Base-by-base conservation (phyloP, 2,888 invertebrate genomes). In the Drosophila lutescens region DNA sequence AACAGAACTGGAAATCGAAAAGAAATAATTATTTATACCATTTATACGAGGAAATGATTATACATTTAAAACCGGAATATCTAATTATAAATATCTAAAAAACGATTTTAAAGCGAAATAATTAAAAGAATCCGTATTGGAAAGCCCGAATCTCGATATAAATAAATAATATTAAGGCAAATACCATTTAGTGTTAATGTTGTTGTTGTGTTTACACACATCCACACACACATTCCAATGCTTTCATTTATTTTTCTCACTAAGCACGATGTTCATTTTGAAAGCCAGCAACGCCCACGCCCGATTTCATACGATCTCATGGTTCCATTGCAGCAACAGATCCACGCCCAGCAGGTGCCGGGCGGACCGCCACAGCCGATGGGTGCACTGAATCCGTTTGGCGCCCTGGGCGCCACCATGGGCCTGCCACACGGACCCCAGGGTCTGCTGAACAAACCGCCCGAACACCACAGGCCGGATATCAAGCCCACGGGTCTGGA, bases 271-370 rank as follows among this genome's bases (percentile, higher is more conserved):
- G 62, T 66, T 54, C 20, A 32, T 26, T 38, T 43, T 30, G 4
- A 38, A 51, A 69, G 12, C 10, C 36, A 41, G 12, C 15, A n/a
- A 15, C 13, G 40, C 50, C 36, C 20, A 12, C 36, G 32, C 40
- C 10, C 26, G 23, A 57, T 57, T 50, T 26, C 68, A 66, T 58
- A 54, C 56, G 75, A 61, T 53, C 55, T 62, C 12, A 47, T 32
- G 36, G 10, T 26, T 55, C 13, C 49, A 50, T 90, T 90, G 41
- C 93, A 97, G 97, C 97, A 97, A 95, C 97, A 97, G 94, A 96
- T 97, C 93, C 97, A 97, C 93, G 97, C 96, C 79, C 96, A 96
- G 90, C 97, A 96, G 91, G 94, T 96, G 82, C 94, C 94, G 50
- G 95, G 95, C 75, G 92, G 93, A 60, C 93, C 93, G 71, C 91